Base-by-base conservation (phyloP, 2,888 invertebrate species). In the Scelioninae gen. 1 region DNA sequence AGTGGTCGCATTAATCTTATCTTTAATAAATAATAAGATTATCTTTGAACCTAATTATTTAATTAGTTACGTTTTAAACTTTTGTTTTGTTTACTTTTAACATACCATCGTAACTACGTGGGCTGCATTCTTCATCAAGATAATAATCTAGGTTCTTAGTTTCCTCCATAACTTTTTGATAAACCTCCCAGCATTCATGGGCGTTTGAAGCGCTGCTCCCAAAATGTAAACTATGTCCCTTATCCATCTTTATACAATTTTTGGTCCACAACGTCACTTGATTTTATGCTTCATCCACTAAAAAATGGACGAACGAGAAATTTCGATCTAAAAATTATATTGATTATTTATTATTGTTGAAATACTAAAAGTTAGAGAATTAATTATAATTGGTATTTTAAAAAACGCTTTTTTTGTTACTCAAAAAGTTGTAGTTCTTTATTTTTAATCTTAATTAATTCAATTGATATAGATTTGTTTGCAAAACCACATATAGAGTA, bases 161-260 rank as follows among this genome's bases (percentile, higher is more conserved):
- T 85, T 94, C 93, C 89, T 93, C 93, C 89, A 94, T 94, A 84
- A 95, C 93, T 90, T 94, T 94, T 86, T 94, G 93, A 90, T 94
- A 95, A 88, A 95, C 95, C 32, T 95, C 95, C 95, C 95, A 95
- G 92, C 95, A 95, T 79, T 95, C 95, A 31, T 94, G 94, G 84
- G 95, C 93, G 86, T 94, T 93, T 16, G 93, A 89, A 56, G 93
- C 93, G 32, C 87, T 87, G 31, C 88, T 90, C 49, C 87, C 84
- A 62, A 89, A 91, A 34, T 89, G 88, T 34, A 88, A 87, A 72
- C 88, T 86, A 51, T 90, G 90, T 53, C 84, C 81, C 82, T 80
- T 89, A 29, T 92, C 91, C 92, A 92, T 92, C 40, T 85, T 88
- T 62, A 62, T 80, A 38, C 29, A 9, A 9, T 31, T 56, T 71